Evolutionary conservation across 2,113 vertebrate genomes (phyloP).

Genomic region (Gymnobelideus leadbeateri): DNA sequence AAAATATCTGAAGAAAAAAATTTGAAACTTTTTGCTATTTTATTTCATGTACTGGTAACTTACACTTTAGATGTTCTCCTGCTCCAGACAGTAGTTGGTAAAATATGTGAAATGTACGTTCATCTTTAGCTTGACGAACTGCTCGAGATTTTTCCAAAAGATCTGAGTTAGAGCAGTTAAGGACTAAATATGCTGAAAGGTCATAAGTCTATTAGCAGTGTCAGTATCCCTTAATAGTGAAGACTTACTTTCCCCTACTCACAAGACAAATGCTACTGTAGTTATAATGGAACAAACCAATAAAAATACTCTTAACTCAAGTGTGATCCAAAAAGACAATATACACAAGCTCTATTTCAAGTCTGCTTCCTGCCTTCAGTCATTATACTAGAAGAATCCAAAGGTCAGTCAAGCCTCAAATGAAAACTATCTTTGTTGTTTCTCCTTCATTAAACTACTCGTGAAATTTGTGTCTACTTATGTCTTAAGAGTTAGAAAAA

Average conservation of each 20-base stretch:
- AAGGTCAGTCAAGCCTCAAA: not conserved
- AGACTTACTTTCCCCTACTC: not conserved
- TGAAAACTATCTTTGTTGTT: not conserved
- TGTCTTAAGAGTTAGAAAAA: not conserved
- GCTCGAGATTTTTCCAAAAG: conserved; percentile 97
- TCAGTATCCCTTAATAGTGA: conserved; percentile 5
- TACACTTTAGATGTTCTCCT: conserved; percentile 96
- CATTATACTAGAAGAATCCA: not conserved
- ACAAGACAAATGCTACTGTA: not conserved
- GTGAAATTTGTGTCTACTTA: not conserved
- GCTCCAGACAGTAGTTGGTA: conserved; percentile 96
- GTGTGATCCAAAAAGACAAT: not conserved
- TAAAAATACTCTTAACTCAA: not conserved
- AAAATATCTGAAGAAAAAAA: not conserved
- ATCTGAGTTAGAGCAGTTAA: conserved; percentile 89
- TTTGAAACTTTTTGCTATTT: not conserved
- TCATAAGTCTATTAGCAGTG: not conserved
- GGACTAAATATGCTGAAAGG: conserved; percentile 61
- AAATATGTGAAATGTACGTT: conserved; percentile 97
- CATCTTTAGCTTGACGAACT: conserved; percentile 98
- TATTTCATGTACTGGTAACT: conserved; percentile 72
- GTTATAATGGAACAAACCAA: not conserved
- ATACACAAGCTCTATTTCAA: not conserved
- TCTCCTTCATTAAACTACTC: not conserved
- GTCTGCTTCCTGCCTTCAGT: not conserved